phyloP scores from a whole-genome alignment of 1,140 invertebrate genomes.

The Rhagoletis zephyria region DNA sequence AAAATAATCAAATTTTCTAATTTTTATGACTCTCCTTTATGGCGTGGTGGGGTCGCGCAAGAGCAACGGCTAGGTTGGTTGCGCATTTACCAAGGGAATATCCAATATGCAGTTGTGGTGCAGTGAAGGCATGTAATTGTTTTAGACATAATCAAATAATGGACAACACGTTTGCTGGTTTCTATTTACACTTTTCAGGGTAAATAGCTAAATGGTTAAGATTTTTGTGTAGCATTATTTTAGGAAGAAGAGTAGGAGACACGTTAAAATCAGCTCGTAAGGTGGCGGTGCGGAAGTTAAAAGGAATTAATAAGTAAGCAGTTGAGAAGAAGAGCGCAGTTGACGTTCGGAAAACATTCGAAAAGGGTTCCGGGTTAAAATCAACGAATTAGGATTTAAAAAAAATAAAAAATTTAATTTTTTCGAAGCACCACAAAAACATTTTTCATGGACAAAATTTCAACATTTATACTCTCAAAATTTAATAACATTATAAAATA shows the following conservation, averaged over 20 bases:
- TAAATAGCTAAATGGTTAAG: not conserved
- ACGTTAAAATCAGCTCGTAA: not conserved
- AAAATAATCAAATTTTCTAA: slow-evolving; percentile 73
- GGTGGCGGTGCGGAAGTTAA: not conserved
- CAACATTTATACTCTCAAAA: too few relatives aligned
- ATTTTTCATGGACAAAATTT: too few relatives aligned
- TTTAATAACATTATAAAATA: not conserved
- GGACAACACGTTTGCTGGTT: slow-evolving; percentile 39
- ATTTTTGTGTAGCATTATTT: not conserved
- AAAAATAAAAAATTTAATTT: too few relatives aligned
- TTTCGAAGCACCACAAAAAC: too few relatives aligned
- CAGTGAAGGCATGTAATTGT: slow-evolving; percentile 46
- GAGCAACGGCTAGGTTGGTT: not conserved
- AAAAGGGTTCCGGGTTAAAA: not conserved
- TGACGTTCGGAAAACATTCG: too few relatives aligned
- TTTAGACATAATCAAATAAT: slow-evolving; percentile 55
- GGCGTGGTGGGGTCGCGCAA: not conserved
- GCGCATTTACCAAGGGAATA: slow-evolving; percentile 8
- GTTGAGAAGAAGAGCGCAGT: not conserved
- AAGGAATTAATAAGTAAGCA: not conserved
- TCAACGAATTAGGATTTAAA: not conserved
- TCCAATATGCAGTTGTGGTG: not conserved
- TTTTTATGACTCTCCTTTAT: slow-evolving; percentile 70
- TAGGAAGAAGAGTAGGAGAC: not conserved
- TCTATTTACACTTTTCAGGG: slow-evolving; percentile 17